phyloP scores from a whole-genome alignment of 2,888 invertebrate genomes.

The Stenotaenia linearis region DNA sequence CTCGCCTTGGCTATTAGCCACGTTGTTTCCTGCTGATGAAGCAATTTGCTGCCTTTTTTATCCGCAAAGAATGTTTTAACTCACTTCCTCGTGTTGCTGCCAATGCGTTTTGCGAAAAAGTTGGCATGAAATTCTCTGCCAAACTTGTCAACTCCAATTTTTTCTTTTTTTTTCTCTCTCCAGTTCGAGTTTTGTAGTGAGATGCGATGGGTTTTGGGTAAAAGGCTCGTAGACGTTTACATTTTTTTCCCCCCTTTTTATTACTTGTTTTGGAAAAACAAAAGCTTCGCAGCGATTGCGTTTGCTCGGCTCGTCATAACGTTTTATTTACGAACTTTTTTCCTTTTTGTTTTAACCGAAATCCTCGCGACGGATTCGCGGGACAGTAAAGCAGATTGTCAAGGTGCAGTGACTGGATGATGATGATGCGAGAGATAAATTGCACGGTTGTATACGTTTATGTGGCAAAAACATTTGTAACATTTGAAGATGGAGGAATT shows the following conservation, averaged over 20 bases:
- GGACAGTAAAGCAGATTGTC: not conserved
- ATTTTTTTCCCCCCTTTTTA: not conserved
- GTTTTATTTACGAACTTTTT: too few relatives aligned
- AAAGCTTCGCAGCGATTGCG: not conserved
- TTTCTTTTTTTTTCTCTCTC: not conserved
- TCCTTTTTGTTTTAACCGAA: not conserved
- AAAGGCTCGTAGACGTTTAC: not conserved
- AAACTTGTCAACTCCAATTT: not conserved
- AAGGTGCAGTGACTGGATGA: not conserved
- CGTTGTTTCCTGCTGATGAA: constrained; percentile 3
- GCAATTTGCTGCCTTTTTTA: not conserved
- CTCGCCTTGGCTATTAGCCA: constrained; percentile 4
- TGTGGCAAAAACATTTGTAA: not conserved
- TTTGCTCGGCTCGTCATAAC: not conserved
- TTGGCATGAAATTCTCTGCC: not conserved
- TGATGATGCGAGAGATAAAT: not conserved
- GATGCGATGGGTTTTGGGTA: not conserved
- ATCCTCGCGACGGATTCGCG: not conserved
- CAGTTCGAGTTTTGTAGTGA: not conserved
- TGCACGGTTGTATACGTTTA: not conserved
- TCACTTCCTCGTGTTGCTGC: not conserved
- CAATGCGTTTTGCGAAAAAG: not conserved
- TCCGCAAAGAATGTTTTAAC: not conserved
- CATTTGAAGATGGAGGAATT: not conserved
- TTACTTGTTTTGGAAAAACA: not conserved